Evolutionary conservation across 2,113 vertebrate genomes (phyloP), one percentile per base, ranked within the genome.

Genomic region (Ceyx margarethae): DNA sequence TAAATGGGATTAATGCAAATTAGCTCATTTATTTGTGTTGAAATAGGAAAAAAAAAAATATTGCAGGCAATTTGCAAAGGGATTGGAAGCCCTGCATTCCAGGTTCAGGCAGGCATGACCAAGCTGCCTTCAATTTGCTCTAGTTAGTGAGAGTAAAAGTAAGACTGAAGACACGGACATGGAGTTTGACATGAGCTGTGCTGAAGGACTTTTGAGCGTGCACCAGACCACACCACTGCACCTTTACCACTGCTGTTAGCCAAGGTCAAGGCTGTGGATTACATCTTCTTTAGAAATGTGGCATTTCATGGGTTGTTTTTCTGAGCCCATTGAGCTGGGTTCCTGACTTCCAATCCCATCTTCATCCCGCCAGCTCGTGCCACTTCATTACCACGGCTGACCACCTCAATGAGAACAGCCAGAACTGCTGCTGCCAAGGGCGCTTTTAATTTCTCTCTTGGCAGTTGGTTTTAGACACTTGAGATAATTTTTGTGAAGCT

Each of bases 71-170:
- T 89, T 93, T 93, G 79, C 87, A 93, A 85, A 91, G 68, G 76
- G 76, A 94, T 87, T 77, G 1, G 23, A 89, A 95, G 87, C 68
- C 60, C 73, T 85, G 87, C 95, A 95, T 95, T 96, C 95, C 93
- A 91, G 67, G 87, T 91, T 92, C 93, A 95, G 64, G 91, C 91
- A 92, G 87, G 90, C 95, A 93, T 96, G 95, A 95, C 95, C 95
- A 91, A 90, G 79, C 93, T 95, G 95, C 95, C 94, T 93, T 95
- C 94, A 94, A 74, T 95, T 95, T 92, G 23, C 67, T 87, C 85
- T 13, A 48, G 93, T 85, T 87, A 87, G 90, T 58, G 71, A 94
- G 85, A 29, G 31, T 65, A 26, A 79, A 61, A 93, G 91, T 89
- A 29, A 94, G 33, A 85, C 48, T 94, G 83, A 94, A 95, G 94